phyloP scores from a whole-genome alignment of 37 sponge, comb jelly and placozoan species.

The Theonella swinhoei region DNA sequence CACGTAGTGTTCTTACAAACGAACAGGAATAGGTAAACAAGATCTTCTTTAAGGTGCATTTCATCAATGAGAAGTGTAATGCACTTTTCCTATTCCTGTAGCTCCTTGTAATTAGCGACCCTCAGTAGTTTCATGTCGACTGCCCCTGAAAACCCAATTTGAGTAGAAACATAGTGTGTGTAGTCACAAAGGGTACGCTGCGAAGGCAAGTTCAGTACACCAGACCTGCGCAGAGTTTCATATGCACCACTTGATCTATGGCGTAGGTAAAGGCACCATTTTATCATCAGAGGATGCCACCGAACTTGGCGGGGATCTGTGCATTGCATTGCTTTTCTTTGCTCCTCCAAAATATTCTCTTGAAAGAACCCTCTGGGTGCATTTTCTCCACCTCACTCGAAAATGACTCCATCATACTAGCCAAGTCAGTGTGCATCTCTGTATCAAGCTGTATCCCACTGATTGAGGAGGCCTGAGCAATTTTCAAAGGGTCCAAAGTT shows the following conservation, averaged over 20 bases:
- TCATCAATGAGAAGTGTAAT: too few relatives aligned
- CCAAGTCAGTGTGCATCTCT: neutral
- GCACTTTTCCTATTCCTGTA: too few relatives aligned
- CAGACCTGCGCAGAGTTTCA: neutral
- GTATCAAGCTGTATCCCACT: neutral
- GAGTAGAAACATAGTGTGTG: too few relatives aligned
- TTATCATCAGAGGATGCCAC: slow-evolving; percentile 39
- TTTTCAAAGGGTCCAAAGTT: too few relatives aligned
- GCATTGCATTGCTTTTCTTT: slow-evolving; percentile 3
- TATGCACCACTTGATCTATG: slow-evolving; percentile 7
- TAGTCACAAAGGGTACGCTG: too few relatives aligned
- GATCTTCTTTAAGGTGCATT: too few relatives aligned
- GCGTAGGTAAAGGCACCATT: slow-evolving; percentile 39
- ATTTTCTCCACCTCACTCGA: neutral
- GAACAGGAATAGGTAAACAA: neutral
- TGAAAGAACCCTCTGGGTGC: slow-evolving; percentile 22
- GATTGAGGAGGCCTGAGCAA: too few relatives aligned
- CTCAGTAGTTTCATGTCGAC: too few relatives aligned
- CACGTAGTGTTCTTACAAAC: slow-evolving; percentile 32
- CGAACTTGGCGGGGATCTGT: neutral
- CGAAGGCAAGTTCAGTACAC: neutral
- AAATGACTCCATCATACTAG: neutral
- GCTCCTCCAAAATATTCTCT: slow-evolving; percentile 25
- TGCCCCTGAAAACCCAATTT: too few relatives aligned
- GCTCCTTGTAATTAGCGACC: too few relatives aligned